These are phyloP conservation scores for Thripadectes ignobilis DNA, from an alignment of 2,797 vertebrate genomes.

Conservation along the genomic window DNA sequence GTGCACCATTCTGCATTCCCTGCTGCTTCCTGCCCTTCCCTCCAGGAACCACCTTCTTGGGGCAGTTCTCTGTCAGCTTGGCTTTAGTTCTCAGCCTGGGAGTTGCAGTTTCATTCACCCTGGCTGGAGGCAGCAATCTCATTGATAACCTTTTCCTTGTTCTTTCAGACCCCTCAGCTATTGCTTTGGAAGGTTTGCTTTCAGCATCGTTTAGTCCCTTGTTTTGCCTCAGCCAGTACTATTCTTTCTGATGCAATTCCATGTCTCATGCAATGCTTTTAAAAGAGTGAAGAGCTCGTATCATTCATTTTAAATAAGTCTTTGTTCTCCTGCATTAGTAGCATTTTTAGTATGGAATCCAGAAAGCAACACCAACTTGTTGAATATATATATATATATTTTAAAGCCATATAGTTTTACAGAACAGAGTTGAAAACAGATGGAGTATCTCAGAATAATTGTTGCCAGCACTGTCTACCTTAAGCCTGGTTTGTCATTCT, in stretches of 20 bases:
- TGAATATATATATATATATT: background rate
- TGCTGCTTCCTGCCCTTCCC: background rate
- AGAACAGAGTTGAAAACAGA: background rate
- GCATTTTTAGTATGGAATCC: background rate
- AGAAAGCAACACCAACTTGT: background rate
- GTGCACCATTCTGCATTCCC: background rate
- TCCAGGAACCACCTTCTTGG: background rate
- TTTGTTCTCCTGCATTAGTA: background rate
- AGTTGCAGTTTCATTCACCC: background rate
- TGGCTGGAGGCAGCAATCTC: background rate
- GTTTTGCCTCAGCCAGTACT: background rate
- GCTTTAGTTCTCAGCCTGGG: background rate
- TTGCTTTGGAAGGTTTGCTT: background rate
- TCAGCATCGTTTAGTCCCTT: background rate
- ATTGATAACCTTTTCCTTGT: background rate
- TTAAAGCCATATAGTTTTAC: background rate
- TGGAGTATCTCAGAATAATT: background rate
- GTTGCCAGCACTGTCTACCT: background rate
- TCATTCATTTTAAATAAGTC: background rate
- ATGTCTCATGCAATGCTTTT: background rate
- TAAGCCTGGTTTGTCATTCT: background rate
- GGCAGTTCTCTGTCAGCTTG: background rate
- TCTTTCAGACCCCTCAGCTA: background rate
- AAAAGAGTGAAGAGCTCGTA: background rate
- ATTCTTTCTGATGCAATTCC: background rate